Conservation (phyloP, 2,113 vertebrate genomes). For the Chionodraco myersi region DNA sequence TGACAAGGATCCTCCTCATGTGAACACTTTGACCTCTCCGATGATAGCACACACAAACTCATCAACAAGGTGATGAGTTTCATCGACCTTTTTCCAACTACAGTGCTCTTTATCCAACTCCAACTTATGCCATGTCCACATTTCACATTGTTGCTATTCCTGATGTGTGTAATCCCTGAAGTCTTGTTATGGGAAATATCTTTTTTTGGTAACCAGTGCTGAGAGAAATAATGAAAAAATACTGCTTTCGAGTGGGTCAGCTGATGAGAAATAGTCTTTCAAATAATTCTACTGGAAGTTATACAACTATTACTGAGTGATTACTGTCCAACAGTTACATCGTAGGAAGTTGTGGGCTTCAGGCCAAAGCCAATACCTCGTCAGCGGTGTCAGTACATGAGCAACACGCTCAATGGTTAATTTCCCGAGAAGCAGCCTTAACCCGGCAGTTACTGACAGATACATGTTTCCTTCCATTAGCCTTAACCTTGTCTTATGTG, state of each 20-base stretch:
- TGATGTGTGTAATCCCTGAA: slow-evolving; percentile 13
- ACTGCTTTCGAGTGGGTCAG: slow-evolving; percentile 22
- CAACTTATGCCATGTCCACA: slow-evolving; percentile 10
- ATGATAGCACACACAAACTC: slow-evolving; percentile 39
- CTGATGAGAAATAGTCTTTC: slow-evolving; percentile 2
- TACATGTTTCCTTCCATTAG: neutral
- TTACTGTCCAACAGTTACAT: slow-evolving; percentile 48
- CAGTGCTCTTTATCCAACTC: slow-evolving; percentile 29
- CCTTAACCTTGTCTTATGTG: neutral
- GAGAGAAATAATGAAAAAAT: slow-evolving; percentile 42
- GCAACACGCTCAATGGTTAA: too few relatives aligned
- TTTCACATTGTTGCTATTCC: slow-evolving; percentile 50
- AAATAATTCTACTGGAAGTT: slow-evolving; percentile 54
- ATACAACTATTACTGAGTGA: slow-evolving; percentile 61
- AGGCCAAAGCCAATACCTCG: slow-evolving; percentile 50
- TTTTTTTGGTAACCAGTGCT: slow-evolving; percentile 30
- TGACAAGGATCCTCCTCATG: slow-evolving; percentile 27
- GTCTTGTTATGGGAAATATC: slow-evolving; percentile 42
- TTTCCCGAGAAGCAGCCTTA: too few relatives aligned
- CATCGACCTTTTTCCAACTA: slow-evolving; percentile 19
- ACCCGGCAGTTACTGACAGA: too few relatives aligned
- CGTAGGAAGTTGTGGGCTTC: slow-evolving; percentile 45
- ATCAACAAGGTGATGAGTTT: slow-evolving; percentile 34
- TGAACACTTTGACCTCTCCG: slow-evolving; percentile 60
- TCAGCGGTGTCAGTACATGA: slow-evolving; percentile 5